Evolutionary conservation across 1,140 invertebrate species (phyloP).

Genomic region (Pseudomyrmex dendroicus): DNA sequence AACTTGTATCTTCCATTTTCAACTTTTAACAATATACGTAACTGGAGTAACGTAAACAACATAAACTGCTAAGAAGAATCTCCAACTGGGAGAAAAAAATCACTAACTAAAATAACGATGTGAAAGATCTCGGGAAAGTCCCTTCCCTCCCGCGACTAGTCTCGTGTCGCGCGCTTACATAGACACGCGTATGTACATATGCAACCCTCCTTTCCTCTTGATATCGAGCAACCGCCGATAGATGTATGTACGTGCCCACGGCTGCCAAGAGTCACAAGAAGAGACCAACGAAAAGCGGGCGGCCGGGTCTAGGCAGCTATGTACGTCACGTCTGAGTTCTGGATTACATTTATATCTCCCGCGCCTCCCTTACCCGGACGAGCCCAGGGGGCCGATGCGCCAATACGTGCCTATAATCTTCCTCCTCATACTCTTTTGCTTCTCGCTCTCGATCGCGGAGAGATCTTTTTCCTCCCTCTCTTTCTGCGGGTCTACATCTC

Average conservation of each 20-base stretch:
- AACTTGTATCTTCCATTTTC: too few species aligned
- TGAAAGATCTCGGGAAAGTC: slow-evolving; percentile 30
- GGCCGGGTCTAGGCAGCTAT: slow-evolving; percentile 73
- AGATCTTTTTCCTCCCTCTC: not conserved
- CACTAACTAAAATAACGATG: slow-evolving; percentile 7
- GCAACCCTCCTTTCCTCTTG: not conserved
- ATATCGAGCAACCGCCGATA: slow-evolving; percentile 19
- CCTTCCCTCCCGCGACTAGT: not conserved
- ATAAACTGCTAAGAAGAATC: not conserved
- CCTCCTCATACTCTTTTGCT: slow-evolving; percentile 66
- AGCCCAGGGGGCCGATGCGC: slow-evolving; percentile 79
- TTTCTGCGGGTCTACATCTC: not conserved
- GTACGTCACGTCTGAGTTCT: slow-evolving; percentile 82
- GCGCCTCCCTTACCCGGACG: slow-evolving; percentile 54
- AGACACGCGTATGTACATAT: not conserved
- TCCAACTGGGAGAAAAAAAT: not conserved
- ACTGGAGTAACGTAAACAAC: not conserved
- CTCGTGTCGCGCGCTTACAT: not conserved
- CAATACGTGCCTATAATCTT: slow-evolving; percentile 83
- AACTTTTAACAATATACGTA: too few species aligned
- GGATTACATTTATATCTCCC: slow-evolving; percentile 82
- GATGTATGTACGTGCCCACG: slow-evolving; percentile 49
- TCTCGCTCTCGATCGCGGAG: slow-evolving; percentile 52
- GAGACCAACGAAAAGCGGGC: slow-evolving; percentile 57
- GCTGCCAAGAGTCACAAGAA: slow-evolving; percentile 51